These are phyloP conservation scores for Gallinago media DNA, from an alignment of 2,113 vertebrate genomes.

Conservation along the genomic window DNA sequence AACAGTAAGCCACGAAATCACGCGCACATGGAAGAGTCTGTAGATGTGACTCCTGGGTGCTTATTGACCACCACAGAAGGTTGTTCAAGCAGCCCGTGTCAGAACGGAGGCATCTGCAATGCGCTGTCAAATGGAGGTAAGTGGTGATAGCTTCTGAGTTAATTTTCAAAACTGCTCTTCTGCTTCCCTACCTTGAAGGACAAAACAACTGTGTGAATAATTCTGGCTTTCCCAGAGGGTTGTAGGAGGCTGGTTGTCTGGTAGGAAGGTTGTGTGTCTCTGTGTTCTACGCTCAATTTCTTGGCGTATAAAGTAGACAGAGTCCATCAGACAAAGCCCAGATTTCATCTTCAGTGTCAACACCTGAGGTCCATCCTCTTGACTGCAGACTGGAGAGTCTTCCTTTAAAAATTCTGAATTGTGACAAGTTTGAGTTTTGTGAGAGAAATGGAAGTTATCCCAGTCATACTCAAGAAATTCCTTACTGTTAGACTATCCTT, in stretches of 20 bases:
- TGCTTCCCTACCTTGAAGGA: neutral
- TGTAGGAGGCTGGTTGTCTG: neutral
- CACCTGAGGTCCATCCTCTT: neutral
- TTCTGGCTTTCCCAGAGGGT: neutral
- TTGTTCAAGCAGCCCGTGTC: constrained; percentile 90
- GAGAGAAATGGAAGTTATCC: neutral
- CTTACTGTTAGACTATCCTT: neutral
- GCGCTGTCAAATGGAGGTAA: constrained; percentile 88
- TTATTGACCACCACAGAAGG: constrained; percentile 79
- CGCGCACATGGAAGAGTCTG: constrained; percentile 89
- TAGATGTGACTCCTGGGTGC: constrained; percentile 91
- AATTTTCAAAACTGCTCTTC: neutral
- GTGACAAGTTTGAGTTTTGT: neutral
- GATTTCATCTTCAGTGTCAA: neutral
- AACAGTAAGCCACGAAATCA: constrained; percentile 81
- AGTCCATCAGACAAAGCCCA: neutral
- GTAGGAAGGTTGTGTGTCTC: neutral
- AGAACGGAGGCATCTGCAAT: constrained; percentile 90
- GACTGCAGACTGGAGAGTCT: neutral
- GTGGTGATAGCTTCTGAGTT: neutral
- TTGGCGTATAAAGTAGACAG: neutral
- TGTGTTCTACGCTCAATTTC: neutral
- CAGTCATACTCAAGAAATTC: neutral
- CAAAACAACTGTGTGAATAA: neutral
- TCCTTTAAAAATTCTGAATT: neutral